Conservation (phyloP, 2,888 invertebrate genomes). For the Philaethria dido region DNA sequence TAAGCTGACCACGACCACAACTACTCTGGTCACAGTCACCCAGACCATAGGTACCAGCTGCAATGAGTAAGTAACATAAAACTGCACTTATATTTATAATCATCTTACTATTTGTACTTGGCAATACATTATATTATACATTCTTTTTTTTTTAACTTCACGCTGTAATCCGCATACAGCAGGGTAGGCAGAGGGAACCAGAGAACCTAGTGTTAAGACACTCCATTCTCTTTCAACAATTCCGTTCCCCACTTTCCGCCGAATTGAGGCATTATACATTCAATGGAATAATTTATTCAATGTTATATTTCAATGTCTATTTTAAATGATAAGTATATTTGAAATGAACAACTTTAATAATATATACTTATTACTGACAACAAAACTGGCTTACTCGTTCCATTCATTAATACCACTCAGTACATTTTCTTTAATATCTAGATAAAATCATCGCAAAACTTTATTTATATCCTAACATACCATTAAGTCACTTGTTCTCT, state of each 20-base stretch:
- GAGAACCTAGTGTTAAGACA: no score
- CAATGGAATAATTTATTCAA: no score
- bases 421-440: not conserved
- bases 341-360: no score
- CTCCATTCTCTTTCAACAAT: no score
- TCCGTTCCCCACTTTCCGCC: no score
- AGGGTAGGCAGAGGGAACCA: no score
- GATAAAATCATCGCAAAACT: not conserved
- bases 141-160: no score
- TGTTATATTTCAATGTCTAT: no score
- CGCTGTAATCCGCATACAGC: no score
- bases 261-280: no score
- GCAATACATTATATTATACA: no score
- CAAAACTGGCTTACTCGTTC: not conserved
- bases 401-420: not conserved
- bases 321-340: no score
- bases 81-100: not conserved
- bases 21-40: slow-evolving; percentile 75
- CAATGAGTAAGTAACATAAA: slow-evolving; percentile 76
- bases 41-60: slow-evolving; percentile 76
- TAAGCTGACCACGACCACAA: slow-evolving; percentile 71
- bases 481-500: slow-evolving; percentile 9
- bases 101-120: not conserved
- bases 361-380: not conserved
- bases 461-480: slow-evolving; percentile 6